Evolutionary conservation across 2,888 invertebrate species (phyloP), one percentile per base, ranked within the genome.

Genomic region (Phyto melanocephala): DNA sequence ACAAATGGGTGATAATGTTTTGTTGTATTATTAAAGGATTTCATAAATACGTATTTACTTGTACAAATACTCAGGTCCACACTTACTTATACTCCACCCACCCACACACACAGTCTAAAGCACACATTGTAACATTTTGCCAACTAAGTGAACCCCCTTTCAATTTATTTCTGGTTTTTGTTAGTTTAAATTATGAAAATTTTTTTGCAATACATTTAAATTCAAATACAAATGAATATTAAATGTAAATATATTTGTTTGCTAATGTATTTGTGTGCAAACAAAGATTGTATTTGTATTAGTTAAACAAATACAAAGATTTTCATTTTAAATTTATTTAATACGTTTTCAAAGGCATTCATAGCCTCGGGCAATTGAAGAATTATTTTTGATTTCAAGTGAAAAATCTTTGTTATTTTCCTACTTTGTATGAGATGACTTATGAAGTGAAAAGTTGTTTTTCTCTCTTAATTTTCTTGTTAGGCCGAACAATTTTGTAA

Each of bases 1-100:
- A 52, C 70, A 81, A 82, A 75, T 82, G 78, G 81, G 74, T 78
- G 78, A 75, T 78, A 75, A 79, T 79, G 65, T 50, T 72, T 62
- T 70, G 68, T 70, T 68, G 60, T 40, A 50, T 67, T 67, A 56
- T 40, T 76, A 24, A 77, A 70, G 56, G 56, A 65, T 65, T 65
- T 65, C 8, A 45, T 35, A 17, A 50, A 40, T 6, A n/a, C n/a
- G n/a, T n/a, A 45, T 13, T 52, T 52, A 71, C 28, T 6, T 28
- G 28, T n/a, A 11, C 15, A 33, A 11, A 62, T 4, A 10, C 10
- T 8, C 33, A 45, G 4, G 40, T 33, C 8, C 54, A 58, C 40
- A 45, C 42, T 0, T 35, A 58, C 47, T 28, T 37, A 47, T 10
- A n/a, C 28, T 28, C 6, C 6, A 3, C 3, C 28, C 24, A 24